Conservation (phyloP, 1,140 invertebrate species). For the Dufourea novaeangliae region DNA sequence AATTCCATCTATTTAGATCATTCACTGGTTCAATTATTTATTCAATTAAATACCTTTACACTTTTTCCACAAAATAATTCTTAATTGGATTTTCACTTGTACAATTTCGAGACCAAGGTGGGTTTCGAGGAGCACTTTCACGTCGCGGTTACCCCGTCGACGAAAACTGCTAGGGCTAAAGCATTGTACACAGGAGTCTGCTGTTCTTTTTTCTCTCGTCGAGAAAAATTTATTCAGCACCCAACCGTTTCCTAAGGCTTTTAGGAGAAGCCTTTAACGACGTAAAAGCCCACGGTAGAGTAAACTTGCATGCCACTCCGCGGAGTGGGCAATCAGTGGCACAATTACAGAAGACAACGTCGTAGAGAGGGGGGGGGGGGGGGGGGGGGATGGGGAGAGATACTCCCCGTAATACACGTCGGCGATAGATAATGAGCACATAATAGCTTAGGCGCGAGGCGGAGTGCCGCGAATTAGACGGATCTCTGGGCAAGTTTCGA, state of each 20-base stretch:
- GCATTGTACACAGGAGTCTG: too few relatives aligned
- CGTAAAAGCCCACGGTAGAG: not conserved
- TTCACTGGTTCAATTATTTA: too few relatives aligned
- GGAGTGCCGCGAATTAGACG: not conserved
- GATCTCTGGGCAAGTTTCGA: constrained; percentile 4
- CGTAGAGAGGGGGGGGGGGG: too few relatives aligned
- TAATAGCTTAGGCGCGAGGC: not conserved
- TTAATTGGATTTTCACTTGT: too few relatives aligned
- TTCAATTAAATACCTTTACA: too few relatives aligned
- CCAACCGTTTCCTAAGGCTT: not conserved
- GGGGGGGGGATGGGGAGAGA: too few relatives aligned
- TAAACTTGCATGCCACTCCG: not conserved
- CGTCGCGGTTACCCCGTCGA: not conserved
- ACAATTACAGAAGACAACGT: not conserved
- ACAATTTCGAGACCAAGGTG: too few relatives aligned
- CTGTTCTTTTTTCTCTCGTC: too few relatives aligned
- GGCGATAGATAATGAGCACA: constrained; percentile 13
- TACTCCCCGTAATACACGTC: not conserved
- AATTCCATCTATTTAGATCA: too few relatives aligned
- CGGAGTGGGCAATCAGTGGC: constrained; percentile 6
- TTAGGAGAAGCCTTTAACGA: not conserved
- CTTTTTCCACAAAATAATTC: too few relatives aligned
- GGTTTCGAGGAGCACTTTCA: not conserved
- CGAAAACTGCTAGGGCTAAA: not conserved
- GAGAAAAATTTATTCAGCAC: not conserved